Evolutionary conservation across 2,888 invertebrate genomes (phyloP), one percentile per base, ranked within the genome.

Genomic region (Helleia helle): DNA sequence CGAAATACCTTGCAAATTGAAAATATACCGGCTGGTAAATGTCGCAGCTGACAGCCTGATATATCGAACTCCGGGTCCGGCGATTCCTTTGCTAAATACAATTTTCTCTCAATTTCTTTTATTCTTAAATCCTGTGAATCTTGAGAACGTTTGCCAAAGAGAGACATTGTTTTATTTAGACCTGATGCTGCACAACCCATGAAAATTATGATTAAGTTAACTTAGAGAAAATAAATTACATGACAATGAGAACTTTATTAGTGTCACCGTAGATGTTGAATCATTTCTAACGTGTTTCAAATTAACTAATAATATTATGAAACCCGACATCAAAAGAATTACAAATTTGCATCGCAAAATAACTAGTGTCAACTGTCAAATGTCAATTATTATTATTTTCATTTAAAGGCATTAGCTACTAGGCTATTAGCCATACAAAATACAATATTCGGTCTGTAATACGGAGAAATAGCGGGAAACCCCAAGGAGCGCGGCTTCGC

Each of bases 41-140:
- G 87, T 54, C 87, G 87, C 42, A 95, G 73, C 60, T 90, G 89
- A 71, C 95, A 95, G 50, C 91, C 91, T 3, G 93, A 91, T 46
- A 95, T 69, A 71, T 95, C 94, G 71, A 93, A 94, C 45, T 89
- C 86, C 40, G 91, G 89, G 66, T 94, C 94, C 18, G 94, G 95
- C 50, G 90, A 91, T 74, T 94, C 94, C 54, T 80, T 83, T 9
- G 87, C 87, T 44, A 86, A 58, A 49, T 85, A 86, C 39, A 86
- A 51, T 60, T 85, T 86, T 44, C 85, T 65, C 49, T 85, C 81
- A 24, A 84, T 49, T 11, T 18, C 34, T 49, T 58, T 68, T 29
- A 73, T 66, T 48, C 70, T 66, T 29, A 57, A 52, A 28, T 77
- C 72, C 41, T 57, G 57, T 17, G 67, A 59, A 49, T 57, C 61